Evolutionary conservation across 2,797 vertebrate species (phyloP), one percentile per base, ranked within the genome.

Genomic region (Delichon dasypus): DNA sequence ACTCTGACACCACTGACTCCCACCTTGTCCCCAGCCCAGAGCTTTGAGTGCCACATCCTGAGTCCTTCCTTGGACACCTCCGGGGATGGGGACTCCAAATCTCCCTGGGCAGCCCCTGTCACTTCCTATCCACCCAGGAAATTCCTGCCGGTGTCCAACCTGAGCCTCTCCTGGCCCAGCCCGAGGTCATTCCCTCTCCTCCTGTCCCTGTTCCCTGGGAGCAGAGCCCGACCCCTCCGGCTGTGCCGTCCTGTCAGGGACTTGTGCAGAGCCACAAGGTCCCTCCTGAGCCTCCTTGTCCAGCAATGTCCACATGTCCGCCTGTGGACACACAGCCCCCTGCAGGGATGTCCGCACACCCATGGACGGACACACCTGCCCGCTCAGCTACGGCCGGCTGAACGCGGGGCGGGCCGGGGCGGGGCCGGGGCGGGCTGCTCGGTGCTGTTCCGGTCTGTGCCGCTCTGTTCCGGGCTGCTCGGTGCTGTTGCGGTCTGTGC

Each of bases 261-360:
- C 8, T 1, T 47, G 30, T 45, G 64, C 64, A 65, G 64, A 65
- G 19, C 30, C 38, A 61, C 1, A 42, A 14, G 12, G 25, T 12
- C 19, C 25, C 34, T 5, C 7, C 47, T 1, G 60, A 29, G 36
- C 30, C 11, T 51, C 30, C 15, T 53, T 14, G 22, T 18, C 27
- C 34, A 6, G 34, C 13, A 5, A 17, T 13, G 42, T 20, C 68
- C 68, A 10, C 9, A 8, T 5, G 29, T 13, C 38, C 48, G 5
- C 5, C 34, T 4, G 9, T 5, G 16, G 5, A 18, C 47, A 11
- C 10, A 7, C 19, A 67, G 9, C 16, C 25, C 3, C 13, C 25
- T 5, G 14, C 5, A 11, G 13, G 10, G 34, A 22, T 12, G 19
- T 9, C n/a, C 19, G 0, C 9, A 9, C 6, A 4, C 9, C 66